phyloP scores from a whole-genome alignment of 2,113 vertebrate species.

The Puffinus mauretanicus region DNA sequence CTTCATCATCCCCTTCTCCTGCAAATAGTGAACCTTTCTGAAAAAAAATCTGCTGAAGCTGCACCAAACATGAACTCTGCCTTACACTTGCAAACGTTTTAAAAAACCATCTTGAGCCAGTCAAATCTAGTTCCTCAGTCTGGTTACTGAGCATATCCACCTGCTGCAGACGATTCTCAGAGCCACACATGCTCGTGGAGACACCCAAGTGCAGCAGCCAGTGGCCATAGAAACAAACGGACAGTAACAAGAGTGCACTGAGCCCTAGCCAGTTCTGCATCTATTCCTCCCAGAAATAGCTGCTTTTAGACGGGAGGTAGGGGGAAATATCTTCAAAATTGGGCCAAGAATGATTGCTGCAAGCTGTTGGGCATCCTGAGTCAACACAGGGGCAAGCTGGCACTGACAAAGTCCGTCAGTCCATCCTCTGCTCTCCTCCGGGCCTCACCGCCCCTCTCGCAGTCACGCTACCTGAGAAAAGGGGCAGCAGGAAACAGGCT shows the following conservation, averaged over 20 bases:
- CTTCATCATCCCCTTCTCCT: not conserved
- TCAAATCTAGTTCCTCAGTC: not conserved
- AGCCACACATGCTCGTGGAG: not conserved
- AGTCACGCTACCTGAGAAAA: not conserved
- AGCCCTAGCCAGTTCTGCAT: slow-evolving; percentile 1
- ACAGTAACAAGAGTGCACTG: not conserved
- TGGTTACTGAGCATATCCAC: not conserved
- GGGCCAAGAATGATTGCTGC: slow-evolving; percentile 25
- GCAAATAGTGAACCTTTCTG: not conserved
- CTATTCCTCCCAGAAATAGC: not conserved
- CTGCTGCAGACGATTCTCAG: not conserved
- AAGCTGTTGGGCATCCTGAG: not conserved
- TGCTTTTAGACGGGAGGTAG: not conserved
- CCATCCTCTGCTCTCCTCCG: not conserved
- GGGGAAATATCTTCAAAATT: not conserved
- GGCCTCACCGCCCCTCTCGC: not conserved
- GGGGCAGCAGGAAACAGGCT: not conserved
- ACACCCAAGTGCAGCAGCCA: not conserved
- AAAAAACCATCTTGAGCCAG: not conserved
- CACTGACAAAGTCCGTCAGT: not conserved
- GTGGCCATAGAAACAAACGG: not conserved
- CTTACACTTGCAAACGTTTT: not conserved
- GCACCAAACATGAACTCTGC: not conserved
- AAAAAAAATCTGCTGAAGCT: not conserved
- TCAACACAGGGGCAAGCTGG: not conserved